These are phyloP conservation scores for Samia ricini DNA, from an alignment of 1,140 invertebrate species.

Conservation along the genomic window DNA sequence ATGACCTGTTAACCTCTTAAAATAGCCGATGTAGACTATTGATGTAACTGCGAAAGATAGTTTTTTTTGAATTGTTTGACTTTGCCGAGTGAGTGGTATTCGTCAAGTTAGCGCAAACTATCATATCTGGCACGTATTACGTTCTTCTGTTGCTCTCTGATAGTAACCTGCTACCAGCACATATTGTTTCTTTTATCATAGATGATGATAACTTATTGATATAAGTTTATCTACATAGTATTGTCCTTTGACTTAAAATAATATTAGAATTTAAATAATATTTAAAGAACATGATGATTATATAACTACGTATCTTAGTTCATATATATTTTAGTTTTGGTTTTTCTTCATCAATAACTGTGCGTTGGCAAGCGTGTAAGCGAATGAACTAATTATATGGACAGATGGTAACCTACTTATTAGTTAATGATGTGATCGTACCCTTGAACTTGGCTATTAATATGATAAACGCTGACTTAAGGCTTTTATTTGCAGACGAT, in stretches of 20 bases:
- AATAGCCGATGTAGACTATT: background rate
- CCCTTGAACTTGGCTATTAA: background rate
- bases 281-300: background rate
- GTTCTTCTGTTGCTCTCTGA: too few species aligned
- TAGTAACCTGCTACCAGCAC: too few species aligned
- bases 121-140: background rate
- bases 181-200: too few species aligned
- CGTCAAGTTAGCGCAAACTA: background rate
- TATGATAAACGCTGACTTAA: background rate
- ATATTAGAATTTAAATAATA: background rate
- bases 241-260: background rate
- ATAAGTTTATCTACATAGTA: background rate
- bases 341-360: background rate
- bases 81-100: background rate
- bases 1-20: conserved; percentile 17
- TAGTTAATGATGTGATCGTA: background rate
- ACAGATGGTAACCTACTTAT: background rate
- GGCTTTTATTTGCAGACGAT: conserved; percentile 83
- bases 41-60: background rate
- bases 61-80: background rate
- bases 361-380: background rate
- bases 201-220: too few species aligned
- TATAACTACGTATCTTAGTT: background rate
- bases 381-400: background rate
- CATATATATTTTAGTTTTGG: background rate